Base-by-base conservation (phyloP, 2,113 vertebrate species). In the Ifrita kowaldi region DNA sequence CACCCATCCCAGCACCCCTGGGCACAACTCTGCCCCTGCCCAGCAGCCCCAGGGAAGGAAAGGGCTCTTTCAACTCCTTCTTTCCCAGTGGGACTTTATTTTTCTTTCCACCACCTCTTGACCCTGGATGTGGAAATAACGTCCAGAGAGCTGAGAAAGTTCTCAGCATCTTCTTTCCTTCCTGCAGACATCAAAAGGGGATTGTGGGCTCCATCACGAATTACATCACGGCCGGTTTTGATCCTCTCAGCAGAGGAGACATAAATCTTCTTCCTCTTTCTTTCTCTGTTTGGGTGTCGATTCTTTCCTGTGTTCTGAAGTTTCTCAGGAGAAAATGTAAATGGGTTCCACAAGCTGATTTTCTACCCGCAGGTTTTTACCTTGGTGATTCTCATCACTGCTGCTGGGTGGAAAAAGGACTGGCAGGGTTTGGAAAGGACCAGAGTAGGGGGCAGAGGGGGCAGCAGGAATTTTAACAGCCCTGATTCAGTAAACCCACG, bases 161-260 rank as follows among this genome's bases (percentile, higher is more conserved):
- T 97, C 97, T 95, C 96, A 97, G 94, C 96, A 97, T 97, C 97
- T 97, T 97, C 96, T 97, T 97, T 95, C 97, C 97, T 97, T 97
- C 96, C 96, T 97, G 96, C 63, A 70, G 84, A 94, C 96, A 65
- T 97, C 95, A 97, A 97, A 97, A 87, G 90, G 75, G 84, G 85
- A 62, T 60, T 89, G 90, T 92, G 95, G 91, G 79, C 94, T 92
- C 39, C 7, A 76, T 89, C 57, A 37, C 52, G 10, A 81, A 81
- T 93, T 88, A 84, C 90, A 96, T 94, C 93, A 87, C 1, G 39
- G 55, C 37, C 3, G 39, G 92, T 90, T 97, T 97, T 96, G 95
- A 97, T 97, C 95, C 95, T 95, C 71, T 87, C 53, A 84, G 82
- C 68, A 75, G 27, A 76, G 64, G 84, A 88, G 92, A 94, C 47